Conservation (phyloP, 2,888 invertebrate species). For the Muscina levida region DNA sequence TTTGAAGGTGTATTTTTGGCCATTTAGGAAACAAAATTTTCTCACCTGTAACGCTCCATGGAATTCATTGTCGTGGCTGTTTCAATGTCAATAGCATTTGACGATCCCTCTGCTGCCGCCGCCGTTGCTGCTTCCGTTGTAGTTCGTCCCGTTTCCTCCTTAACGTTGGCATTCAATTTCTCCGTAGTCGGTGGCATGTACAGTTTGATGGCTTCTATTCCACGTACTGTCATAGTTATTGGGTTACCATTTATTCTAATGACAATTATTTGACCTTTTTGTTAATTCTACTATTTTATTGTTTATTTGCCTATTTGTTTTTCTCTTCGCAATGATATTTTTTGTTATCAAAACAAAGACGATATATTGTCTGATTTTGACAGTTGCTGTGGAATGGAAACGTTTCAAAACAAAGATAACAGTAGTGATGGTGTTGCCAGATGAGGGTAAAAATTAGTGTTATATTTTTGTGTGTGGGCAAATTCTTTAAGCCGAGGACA, state of each 20-base stretch:
- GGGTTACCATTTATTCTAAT: not conserved
- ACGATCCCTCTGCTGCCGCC: not conserved
- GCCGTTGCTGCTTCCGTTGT: conserved; percentile 26
- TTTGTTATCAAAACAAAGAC: conserved; percentile 34
- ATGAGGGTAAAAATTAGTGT: too few species aligned
- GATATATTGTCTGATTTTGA: not conserved
- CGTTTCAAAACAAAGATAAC: conserved; percentile 1
- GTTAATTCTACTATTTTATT: not conserved
- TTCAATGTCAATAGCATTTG: not conserved
- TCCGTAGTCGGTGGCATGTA: conserved; percentile 70
- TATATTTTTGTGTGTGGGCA: too few species aligned
- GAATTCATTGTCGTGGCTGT: conserved; percentile 72
- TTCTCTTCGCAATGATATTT: not conserved
- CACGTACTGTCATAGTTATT: conserved; percentile 71
- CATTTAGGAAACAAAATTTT: conserved; percentile 1
- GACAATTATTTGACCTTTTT: not conserved
- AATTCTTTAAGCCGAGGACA: too few species aligned
- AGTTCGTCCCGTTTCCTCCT: conserved; percentile 70
- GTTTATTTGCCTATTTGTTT: not conserved
- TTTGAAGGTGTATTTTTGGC: too few species aligned
- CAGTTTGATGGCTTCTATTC: conserved; percentile 77
- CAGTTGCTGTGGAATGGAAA: not conserved
- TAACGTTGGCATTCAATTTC: conserved; percentile 70
- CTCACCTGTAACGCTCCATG: conserved; percentile 75
- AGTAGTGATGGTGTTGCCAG: not conserved